A percentile compares a stretch with the other conserved stretches of the same genome.
phyloP scores from a whole-genome alignment of 2,797 vertebrate genomes.

The Gallirallus australis region DNA sequence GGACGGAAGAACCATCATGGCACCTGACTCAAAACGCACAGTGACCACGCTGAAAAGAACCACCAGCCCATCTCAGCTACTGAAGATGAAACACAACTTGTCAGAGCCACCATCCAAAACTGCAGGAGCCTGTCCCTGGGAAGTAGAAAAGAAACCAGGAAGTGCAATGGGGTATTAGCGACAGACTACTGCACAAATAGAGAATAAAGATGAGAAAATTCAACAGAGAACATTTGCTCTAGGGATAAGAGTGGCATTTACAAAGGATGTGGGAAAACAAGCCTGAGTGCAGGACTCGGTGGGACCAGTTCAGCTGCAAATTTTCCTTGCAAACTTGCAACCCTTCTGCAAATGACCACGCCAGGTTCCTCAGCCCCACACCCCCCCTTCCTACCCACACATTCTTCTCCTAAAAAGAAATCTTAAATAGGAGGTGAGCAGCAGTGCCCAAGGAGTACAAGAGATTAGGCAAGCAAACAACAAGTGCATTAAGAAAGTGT shows the following conservation, averaged over 20 bases:
- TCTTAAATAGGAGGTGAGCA: not conserved
- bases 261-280: constrained; percentile 20
- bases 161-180: not conserved
- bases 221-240: constrained; percentile 6
- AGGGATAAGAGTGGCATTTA: constrained; percentile 14
- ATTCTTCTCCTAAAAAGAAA: not conserved
- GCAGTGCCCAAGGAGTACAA: not conserved
- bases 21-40: not conserved
- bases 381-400: not conserved
- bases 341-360: not conserved
- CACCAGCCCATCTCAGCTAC: not conserved
- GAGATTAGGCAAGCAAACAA: not conserved
- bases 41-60: not conserved
- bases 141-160: not conserved
- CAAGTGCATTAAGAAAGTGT: not conserved
- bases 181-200: not conserved
- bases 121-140: not conserved
- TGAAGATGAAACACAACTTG: not conserved
- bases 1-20: not conserved
- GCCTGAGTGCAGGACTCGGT: not conserved
- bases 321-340: not conserved
- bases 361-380: not conserved
- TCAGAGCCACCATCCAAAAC: not conserved
- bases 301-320: not conserved
- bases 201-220: constrained; percentile 39